These are phyloP conservation scores for Microcebus lehilahytsara DNA, from an alignment of 2,113 vertebrate species.

Conservation along the genomic window DNA sequence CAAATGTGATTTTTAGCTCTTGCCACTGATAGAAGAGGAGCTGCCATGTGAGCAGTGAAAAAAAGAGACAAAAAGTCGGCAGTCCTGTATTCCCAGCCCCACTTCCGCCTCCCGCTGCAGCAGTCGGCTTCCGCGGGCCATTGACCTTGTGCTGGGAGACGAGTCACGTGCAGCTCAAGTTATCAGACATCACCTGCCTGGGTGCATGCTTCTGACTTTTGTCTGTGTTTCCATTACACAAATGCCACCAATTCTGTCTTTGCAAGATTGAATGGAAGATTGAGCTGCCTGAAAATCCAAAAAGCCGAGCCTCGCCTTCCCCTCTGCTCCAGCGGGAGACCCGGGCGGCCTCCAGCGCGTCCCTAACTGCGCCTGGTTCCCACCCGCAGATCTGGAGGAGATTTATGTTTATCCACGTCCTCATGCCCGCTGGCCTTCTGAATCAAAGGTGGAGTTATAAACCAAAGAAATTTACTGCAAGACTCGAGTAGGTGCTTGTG, in stretches of 20 bases:
- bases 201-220: constrained; percentile 70
- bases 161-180: constrained; percentile 65
- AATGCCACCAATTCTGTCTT: constrained; percentile 75
- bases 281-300: constrained; percentile 56
- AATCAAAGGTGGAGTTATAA: constrained; percentile 75
- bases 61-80: not conserved
- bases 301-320: not conserved
- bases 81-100: not conserved
- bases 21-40: constrained; percentile 51
- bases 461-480: constrained; percentile 72
- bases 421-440: constrained; percentile 49
- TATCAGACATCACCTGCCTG: constrained; percentile 78
- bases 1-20: constrained; percentile 69
- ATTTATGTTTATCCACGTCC: constrained; percentile 59
- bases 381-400: constrained; percentile 31
- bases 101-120: not conserved
- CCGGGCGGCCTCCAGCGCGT: not conserved
- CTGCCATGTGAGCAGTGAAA: constrained; percentile 18
- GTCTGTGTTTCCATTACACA: constrained; percentile 80
- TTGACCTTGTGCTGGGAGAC: constrained; percentile 60
- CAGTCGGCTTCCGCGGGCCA: not conserved
- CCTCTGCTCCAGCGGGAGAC: constrained; percentile 40
- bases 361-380: not conserved
- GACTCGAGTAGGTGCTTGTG: not conserved
- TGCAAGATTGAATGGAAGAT: constrained; percentile 72